phyloP scores from a whole-genome alignment of 2,888 invertebrate genomes.

The Xestobium rufovillosum region DNA sequence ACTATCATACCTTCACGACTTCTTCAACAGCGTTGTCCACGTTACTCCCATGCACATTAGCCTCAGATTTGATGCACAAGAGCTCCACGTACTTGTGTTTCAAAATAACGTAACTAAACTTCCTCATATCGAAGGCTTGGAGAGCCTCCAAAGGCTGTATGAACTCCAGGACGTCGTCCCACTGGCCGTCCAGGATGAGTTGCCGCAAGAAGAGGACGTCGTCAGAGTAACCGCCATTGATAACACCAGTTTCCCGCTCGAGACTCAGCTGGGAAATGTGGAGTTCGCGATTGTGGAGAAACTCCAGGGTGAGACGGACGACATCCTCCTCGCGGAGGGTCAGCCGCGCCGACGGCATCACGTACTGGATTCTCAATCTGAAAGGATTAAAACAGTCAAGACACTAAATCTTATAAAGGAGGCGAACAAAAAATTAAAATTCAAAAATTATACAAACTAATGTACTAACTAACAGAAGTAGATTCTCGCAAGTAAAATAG shows the following conservation, averaged over 20 bases:
- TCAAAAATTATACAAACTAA: too few relatives aligned
- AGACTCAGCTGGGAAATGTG: slow-evolving; percentile 87
- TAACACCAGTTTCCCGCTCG: slow-evolving; percentile 91
- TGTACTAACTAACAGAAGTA: too few relatives aligned
- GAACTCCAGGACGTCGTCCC: slow-evolving; percentile 96
- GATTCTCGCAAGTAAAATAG: too few relatives aligned
- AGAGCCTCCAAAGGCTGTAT: slow-evolving; percentile 84
- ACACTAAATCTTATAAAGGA: neutral
- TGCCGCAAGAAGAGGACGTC: slow-evolving; percentile 91
- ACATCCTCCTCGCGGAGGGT: slow-evolving; percentile 84
- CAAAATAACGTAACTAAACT: slow-evolving; percentile 79
- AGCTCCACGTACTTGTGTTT: slow-evolving; percentile 92
- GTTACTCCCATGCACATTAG: slow-evolving; percentile 69
- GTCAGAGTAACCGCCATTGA: slow-evolving; percentile 88
- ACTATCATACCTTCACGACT: slow-evolving; percentile 77
- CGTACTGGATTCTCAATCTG: slow-evolving; percentile 44
- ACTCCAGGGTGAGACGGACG: slow-evolving; percentile 76
- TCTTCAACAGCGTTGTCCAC: slow-evolving; percentile 91
- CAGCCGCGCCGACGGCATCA: slow-evolving; percentile 78
- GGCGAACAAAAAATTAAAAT: too few relatives aligned
- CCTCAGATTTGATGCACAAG: slow-evolving; percentile 90
- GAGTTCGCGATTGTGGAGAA: slow-evolving; percentile 80
- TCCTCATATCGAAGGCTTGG: slow-evolving; percentile 74
- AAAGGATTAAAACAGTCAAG: slow-evolving; percentile 22
- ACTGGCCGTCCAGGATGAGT: slow-evolving; percentile 92